Conservation (phyloP, 2,888 invertebrate genomes). For the Tricholauxania praeusta region DNA sequence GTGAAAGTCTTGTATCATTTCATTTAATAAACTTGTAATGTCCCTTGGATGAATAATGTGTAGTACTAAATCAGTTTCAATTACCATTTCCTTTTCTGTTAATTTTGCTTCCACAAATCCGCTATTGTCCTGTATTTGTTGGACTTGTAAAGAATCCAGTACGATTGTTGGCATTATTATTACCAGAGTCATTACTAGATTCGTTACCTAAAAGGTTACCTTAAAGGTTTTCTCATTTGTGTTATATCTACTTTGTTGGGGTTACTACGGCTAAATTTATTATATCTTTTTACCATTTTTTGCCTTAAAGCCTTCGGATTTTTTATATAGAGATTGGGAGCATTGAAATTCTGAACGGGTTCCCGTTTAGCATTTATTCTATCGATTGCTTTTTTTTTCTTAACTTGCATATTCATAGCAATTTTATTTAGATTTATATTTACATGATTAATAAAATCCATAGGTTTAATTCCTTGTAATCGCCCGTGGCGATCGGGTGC, state of each 20-base stretch:
- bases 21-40: too few species aligned
- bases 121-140: background rate
- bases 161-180: constrained; percentile 19
- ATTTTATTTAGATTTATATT: constrained; percentile 24
- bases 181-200: constrained; percentile 16
- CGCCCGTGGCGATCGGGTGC: too few species aligned
- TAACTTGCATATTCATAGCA: background rate
- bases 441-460: constrained; percentile 30
- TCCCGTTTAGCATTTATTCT: constrained; percentile 21
- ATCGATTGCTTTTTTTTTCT: constrained; percentile 10
- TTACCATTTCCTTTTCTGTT: too few species aligned
- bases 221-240: constrained; percentile 19
- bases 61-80: background rate
- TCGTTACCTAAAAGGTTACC: constrained; percentile 21
- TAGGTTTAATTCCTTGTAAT: constrained; percentile 32
- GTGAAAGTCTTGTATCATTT: too few species aligned
- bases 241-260: constrained; percentile 28
- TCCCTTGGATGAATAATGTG: background rate
- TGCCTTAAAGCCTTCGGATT: constrained; percentile 26
- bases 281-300: constrained; percentile 28
- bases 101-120: too few species aligned
- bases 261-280: constrained; percentile 28
- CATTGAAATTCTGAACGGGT: constrained; percentile 4
- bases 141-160: background rate
- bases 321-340: constrained; percentile 22